Evolutionary conservation across 2,113 vertebrate species (phyloP), one percentile per base, ranked within the genome.

Genomic region (Spea bombifrons): DNA sequence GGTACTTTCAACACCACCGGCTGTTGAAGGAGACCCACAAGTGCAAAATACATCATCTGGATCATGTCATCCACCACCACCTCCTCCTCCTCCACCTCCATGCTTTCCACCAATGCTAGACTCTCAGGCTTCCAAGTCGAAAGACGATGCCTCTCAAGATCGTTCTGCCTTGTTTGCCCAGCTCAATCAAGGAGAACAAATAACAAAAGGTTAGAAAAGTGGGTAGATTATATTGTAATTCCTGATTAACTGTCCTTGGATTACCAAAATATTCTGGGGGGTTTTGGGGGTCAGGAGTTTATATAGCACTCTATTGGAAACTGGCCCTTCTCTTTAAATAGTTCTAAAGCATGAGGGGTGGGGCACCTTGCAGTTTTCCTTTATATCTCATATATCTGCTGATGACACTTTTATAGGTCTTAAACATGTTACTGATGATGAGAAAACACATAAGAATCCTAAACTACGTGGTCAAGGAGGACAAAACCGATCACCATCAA

Each of bases 361-460:
- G 30, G 30, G 30, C 30, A 30, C 30, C 30, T 30, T 52, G 50
- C 1, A 52, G 50, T 10, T 52, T 52, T 7, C 9, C 50, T 52
- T 6, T 52, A 43, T 50, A 8, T 16, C 7, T 47, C 13, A 7
- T 46, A 43, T 5, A 43, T 70, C 15, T 17, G 13, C 30, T n/a
- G 6, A 15, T 69, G 3, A 71, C 15, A 30, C 8, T 45, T 44
- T 59, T 65, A 13, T 46, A 99, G 97, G 94, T 72, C 92, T 99
- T 80, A 94, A 95, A 70, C 97, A 96, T 66, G 92, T 99, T 66
- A 92, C 92, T 50, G 96, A 98, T 64, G 90, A 93, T 55, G 87
- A 95, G 88, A 99, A 97, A 87, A 96, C 90, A 17, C 93, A 99
- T 79, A 99, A 98, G 88, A 97, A 99, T 81, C 92, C 96, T 47